Evolutionary conservation across 30 jellyfish, hydroid and myxozoan species (phyloP).

Genomic region (Pseudorhiza aurosa): DNA sequence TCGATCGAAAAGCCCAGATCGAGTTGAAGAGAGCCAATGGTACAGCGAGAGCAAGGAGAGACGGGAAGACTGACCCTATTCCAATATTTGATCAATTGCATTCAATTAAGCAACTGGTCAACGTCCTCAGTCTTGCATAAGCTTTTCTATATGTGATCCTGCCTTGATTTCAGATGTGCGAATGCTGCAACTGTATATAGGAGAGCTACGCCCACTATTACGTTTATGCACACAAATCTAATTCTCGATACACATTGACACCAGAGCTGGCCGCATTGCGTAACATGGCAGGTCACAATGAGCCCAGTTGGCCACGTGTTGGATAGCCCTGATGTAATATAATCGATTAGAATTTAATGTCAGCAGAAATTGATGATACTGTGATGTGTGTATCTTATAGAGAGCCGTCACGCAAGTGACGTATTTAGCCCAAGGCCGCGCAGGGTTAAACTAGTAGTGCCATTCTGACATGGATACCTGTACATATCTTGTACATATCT

Average conservation of each 20-base stretch:
- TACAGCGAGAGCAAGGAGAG: not conserved
- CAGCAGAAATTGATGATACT: too few relatives aligned
- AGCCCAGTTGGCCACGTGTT: too few relatives aligned
- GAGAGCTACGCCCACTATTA: not conserved
- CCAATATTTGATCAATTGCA: conserved; percentile 3
- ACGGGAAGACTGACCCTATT: conserved; percentile 3
- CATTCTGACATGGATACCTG: too few relatives aligned
- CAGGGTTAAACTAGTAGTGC: too few relatives aligned
- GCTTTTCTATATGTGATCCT: not conserved
- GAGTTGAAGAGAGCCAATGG: conserved; percentile 13
- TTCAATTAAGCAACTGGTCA: not conserved
- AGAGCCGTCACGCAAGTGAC: too few relatives aligned
- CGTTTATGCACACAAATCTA: not conserved
- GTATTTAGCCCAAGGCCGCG: too few relatives aligned
- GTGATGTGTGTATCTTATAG: too few relatives aligned
- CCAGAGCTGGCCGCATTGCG: not conserved
- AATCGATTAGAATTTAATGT: too few relatives aligned
- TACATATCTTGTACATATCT: too few relatives aligned
- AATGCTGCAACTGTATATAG: not conserved
- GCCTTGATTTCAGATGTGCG: not conserved
- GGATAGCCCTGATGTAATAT: too few relatives aligned
- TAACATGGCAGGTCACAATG: not conserved
- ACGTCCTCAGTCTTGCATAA: not conserved
- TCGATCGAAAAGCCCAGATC: conserved; percentile 20
- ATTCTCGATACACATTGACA: not conserved